Evolutionary conservation across 2,888 invertebrate genomes (phyloP).

Genomic region (Monoplex corrugatus): DNA sequence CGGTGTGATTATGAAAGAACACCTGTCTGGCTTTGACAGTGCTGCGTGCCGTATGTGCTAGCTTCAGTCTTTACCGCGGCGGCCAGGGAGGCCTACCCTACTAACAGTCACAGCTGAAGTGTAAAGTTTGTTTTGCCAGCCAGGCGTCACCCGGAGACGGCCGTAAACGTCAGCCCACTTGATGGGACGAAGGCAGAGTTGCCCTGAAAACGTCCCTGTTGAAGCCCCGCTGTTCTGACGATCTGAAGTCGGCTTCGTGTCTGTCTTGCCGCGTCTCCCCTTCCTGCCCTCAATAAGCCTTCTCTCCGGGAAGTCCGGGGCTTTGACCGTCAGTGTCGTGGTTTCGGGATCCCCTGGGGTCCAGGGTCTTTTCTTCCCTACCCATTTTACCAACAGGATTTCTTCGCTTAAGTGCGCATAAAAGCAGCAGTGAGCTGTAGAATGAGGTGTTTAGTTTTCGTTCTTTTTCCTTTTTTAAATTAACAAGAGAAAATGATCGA

Average conservation of each 20-base stretch:
- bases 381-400: slow-evolving; percentile 13
- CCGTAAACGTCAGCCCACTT: background rate
- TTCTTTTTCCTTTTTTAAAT: no score
- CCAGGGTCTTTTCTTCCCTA: background rate
- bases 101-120: no score
- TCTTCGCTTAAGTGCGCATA: slow-evolving; percentile 12
- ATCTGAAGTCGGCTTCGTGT: slow-evolving; percentile 1
- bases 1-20: no score
- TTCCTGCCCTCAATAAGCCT: background rate
- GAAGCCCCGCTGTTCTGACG: slow-evolving; percentile 17
- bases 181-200: no score
- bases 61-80: no score
- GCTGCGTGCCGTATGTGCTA: no score
- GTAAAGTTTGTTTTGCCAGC: no score
- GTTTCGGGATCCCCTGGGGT: background rate
- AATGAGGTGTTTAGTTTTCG: no score
- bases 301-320: background rate
- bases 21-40: no score
- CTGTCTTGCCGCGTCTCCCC: background rate
- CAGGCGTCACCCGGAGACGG: background rate
- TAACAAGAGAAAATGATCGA: no score
- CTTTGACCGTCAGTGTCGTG: background rate
- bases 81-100: no score
- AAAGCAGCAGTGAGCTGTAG: background rate
- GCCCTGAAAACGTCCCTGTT: background rate